Percentiles rank a stretch among this genome's conserved stretches.
Conservation (phyloP, 2,888 invertebrate genomes). For the Podotricha telesiphe region DNA sequence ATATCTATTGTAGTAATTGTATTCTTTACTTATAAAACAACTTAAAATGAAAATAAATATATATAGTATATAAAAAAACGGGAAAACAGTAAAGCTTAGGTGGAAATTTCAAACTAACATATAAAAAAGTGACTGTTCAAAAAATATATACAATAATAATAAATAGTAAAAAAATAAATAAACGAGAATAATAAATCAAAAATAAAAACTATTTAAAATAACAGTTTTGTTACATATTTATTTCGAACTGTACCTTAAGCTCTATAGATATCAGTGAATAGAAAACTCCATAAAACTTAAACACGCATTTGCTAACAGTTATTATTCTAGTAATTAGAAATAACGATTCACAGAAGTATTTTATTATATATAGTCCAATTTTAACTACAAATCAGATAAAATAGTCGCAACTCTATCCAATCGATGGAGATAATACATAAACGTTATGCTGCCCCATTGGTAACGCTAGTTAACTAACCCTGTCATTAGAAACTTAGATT, state of each 20-base stretch:
- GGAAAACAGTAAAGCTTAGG: too few relatives aligned
- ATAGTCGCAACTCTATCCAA: not conserved
- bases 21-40: too few relatives aligned
- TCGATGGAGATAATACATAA: not conserved
- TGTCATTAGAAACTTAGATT: slow-evolving; percentile 44
- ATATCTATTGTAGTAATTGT: too few relatives aligned
- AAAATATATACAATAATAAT: too few relatives aligned
- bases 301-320: not conserved
- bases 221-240: not conserved
- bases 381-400: not conserved
- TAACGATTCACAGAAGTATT: not conserved
- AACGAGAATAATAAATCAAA: too few relatives aligned
- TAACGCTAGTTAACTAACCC: slow-evolving; percentile 33
- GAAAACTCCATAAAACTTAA: not conserved
- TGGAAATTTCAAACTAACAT: too few relatives aligned
- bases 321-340: not conserved
- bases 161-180: too few relatives aligned
- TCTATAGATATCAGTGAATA: not conserved
- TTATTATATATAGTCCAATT: not conserved
- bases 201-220: too few relatives aligned
- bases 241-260: not conserved
- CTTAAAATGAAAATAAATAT: too few relatives aligned
- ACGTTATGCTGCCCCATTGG: not conserved
- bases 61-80: too few relatives aligned
- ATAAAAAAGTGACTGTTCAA: too few relatives aligned